These are phyloP conservation scores for Acleris cristana DNA, from an alignment of 2,888 invertebrate species.

Conservation along the genomic window DNA sequence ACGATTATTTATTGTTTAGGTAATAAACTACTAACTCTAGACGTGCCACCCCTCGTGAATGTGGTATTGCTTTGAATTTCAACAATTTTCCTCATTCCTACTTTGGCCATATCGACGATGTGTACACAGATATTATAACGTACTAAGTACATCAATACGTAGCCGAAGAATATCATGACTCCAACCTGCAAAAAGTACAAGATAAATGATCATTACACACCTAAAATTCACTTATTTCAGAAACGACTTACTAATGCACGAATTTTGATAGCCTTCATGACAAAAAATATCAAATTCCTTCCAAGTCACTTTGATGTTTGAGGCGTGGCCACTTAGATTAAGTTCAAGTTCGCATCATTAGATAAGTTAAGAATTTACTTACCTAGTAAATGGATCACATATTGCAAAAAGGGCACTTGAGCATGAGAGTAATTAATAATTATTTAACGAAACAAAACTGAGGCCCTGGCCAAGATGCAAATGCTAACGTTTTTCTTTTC, in stretches of 20 bases:
- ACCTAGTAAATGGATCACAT: too few species aligned
- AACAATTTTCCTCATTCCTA: conserved; percentile 37
- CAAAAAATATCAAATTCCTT: conserved; percentile 41
- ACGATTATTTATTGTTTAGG: too few species aligned
- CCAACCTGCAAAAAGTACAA: conserved; percentile 62
- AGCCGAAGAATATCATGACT: conserved; percentile 84
- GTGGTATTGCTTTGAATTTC: background rate
- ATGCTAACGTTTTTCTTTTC: too few species aligned
- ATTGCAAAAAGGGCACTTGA: too few species aligned
- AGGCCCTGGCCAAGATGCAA: too few species aligned
- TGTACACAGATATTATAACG: conserved; percentile 77
- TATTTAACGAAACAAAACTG: too few species aligned
- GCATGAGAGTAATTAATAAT: too few species aligned
- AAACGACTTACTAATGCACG: conserved; percentile 69
- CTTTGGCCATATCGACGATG: conserved; percentile 70
- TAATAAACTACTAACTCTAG: too few species aligned
- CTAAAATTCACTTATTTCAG: background rate
- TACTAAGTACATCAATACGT: conserved; percentile 72
- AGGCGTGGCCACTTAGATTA: conserved; percentile 20
- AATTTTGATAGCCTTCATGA: conserved; percentile 68
- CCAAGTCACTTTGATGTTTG: conserved; percentile 9
- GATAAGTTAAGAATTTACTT: too few species aligned
- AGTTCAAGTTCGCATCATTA: background rate
- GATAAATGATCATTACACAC: too few species aligned
- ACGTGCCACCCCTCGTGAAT: too few species aligned